phyloP scores from a whole-genome alignment of 2,888 invertebrate genomes.

The Xylocampa areola region DNA sequence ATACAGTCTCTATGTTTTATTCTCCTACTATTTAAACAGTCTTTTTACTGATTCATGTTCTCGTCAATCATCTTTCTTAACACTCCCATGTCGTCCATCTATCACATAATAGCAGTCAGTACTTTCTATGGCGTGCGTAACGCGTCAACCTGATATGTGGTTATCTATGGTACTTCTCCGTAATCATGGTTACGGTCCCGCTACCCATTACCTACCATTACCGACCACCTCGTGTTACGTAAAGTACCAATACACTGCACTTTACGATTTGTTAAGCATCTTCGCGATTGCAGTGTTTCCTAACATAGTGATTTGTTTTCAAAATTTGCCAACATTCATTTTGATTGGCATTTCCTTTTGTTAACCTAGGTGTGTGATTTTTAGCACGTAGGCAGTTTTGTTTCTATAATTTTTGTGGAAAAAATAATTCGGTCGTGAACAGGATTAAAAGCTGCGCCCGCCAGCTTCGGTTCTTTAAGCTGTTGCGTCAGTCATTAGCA shows the following conservation, averaged over 20 bases:
- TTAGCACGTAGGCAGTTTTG: constrained; percentile 30
- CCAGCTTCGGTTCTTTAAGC: too few relatives aligned
- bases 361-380: constrained; percentile 17
- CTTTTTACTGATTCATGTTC: too few relatives aligned
- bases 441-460: too few relatives aligned
- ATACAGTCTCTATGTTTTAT: too few relatives aligned
- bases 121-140: constrained; percentile 29
- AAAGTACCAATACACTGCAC: constrained; percentile 53
- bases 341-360: constrained; percentile 50
- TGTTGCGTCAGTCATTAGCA: too few relatives aligned
- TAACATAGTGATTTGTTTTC: constrained; percentile 52
- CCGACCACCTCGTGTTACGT: constrained; percentile 55
- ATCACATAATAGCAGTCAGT: constrained; percentile 12
- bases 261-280: constrained; percentile 63
- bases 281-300: constrained; percentile 42
- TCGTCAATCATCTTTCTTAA: not conserved
- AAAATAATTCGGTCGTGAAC: too few relatives aligned
- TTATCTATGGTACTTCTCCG: constrained; percentile 10
- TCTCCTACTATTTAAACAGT: too few relatives aligned
- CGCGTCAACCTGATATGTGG: constrained; percentile 36
- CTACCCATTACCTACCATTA: constrained; percentile 56
- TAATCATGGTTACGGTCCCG: constrained; percentile 56
- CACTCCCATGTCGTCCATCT: constrained; percentile 7
- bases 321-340: constrained; percentile 39
- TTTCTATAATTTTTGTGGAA: not conserved